Evolutionary conservation across 2,888 invertebrate species (phyloP), one percentile per base, ranked within the genome.

Genomic region (Xylocampa areola): DNA sequence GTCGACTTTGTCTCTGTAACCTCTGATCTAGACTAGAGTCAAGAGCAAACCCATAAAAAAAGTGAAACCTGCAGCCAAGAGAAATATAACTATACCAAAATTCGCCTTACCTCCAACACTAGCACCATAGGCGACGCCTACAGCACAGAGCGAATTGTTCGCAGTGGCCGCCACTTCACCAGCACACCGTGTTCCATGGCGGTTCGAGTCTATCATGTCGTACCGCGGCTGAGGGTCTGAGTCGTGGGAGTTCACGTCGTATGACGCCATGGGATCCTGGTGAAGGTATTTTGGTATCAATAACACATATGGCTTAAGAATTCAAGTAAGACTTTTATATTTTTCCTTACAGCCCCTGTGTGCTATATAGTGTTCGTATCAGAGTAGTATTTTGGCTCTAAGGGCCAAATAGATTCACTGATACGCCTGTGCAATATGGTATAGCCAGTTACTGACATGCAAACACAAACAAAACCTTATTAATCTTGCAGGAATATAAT

Each of bases 141-240:
- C 98, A 35, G 98, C 98, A 88, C 99, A 99, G 27, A 98, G 95
- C 21, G 97, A 96, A 92, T 99, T 99, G 91, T 99, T 99, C 47
- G 98, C 98, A 21, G 98, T 97, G 2, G 99, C 99, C 0, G 99
- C 99, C 6, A 99, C 99, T 90, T 99, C 99, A 0, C 99, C 99
- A 1, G 99, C 99, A 89, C 99, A 99, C 51, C 99, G 94, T 4
- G 99, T 99, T 2, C 98, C 98, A 86, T 98, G 98, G 16, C 98
- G 96, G 92, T 99, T 99, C 54, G 99, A 98, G 93, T 99, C 99
- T 49, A 98, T 96, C 95, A 98, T 96, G 89, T 99, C 99, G 88
- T 99, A 99, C 68, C 99, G 96, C 0, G 99, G 99, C 96, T 98
- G 98, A 0, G 99, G 99, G 90, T 99, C 98, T 1, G 97, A 96